Percentiles rank a stretch among this genome's conserved stretches.
These are phyloP conservation scores for Leguminivora glycinivorella DNA, from an alignment of 1,140 invertebrate species.

Conservation along the genomic window DNA sequence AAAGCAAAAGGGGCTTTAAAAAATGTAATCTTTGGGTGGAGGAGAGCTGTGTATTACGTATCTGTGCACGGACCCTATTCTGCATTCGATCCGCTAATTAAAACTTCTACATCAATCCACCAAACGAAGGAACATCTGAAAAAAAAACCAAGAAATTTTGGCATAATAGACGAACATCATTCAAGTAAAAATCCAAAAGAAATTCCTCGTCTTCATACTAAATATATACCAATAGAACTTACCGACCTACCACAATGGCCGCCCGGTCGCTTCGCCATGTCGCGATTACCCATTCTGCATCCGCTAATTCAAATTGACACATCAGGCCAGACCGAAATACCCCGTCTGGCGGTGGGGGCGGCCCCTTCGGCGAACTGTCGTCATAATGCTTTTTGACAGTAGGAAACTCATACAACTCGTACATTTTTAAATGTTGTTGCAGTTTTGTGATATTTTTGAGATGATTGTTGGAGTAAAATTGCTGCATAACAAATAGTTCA, in stretches of 20 bases:
- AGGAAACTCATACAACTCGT: slow-evolving; percentile 44
- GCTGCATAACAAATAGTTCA: too few species aligned
- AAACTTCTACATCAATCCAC: too few species aligned
- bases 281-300: slow-evolving; percentile 54
- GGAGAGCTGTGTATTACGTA: too few species aligned
- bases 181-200: too few species aligned
- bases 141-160: too few species aligned
- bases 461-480: background rate
- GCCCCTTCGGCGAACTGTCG: slow-evolving; percentile 46
- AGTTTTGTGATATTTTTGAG: background rate
- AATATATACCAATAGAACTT: background rate
- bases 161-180: too few species aligned
- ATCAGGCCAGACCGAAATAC: slow-evolving; percentile 75
- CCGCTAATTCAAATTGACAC: slow-evolving; percentile 75
- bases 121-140: too few species aligned
- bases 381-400: slow-evolving; percentile 68
- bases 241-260: slow-evolving; percentile 35
- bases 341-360: slow-evolving; percentile 50
- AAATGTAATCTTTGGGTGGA: too few species aligned
- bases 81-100: too few species aligned
- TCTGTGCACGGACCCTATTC: too few species aligned
- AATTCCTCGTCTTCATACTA: too few species aligned
- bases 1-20: too few species aligned
- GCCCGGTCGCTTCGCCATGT: slow-evolving; percentile 20
- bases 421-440: slow-evolving; percentile 40